A percentile compares a stretch with the other conserved stretches of the same genome.
phyloP scores from a whole-genome alignment of 2,888 invertebrate species.

The Caenorhabditis sp. region DNA sequence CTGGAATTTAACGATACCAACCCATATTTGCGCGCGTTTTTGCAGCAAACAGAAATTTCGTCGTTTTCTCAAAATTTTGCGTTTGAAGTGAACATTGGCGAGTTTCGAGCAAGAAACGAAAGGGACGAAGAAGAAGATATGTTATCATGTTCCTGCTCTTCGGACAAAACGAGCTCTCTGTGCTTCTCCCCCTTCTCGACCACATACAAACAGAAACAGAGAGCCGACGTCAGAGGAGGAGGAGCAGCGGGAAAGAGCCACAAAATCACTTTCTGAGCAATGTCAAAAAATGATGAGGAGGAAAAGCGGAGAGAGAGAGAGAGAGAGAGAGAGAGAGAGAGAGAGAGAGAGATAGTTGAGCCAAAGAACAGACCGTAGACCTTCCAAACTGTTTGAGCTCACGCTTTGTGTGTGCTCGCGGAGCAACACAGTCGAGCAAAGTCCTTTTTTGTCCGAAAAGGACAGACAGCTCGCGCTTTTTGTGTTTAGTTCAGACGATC shows the following conservation, averaged over 20 bases:
- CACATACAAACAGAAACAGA: no score
- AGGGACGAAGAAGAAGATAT: background rate
- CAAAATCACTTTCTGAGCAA: no score
- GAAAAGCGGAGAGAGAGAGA: background rate
- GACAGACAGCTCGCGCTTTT: no score
- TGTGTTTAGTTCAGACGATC: background rate
- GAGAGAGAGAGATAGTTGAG: background rate
- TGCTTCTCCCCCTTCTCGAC: no score
- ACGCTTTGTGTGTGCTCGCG: background rate
- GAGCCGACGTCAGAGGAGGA: background rate
- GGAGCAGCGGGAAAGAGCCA: no score
- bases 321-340: background rate
- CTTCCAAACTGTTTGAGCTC: constrained; percentile 16
- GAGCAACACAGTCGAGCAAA: no score
- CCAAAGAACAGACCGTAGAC: constrained; percentile 3
- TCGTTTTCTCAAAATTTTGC: background rate
- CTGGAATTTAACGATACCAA: constrained; percentile 35
- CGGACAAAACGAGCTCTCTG: no score
- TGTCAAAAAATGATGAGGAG: constrained; percentile 4
- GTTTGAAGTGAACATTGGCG: no score
- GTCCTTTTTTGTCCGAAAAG: no score
- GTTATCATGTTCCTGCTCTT: background rate
- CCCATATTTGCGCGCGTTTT: constrained; percentile 27
- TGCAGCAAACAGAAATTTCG: constrained; percentile 22
- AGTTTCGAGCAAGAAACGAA: background rate